A percentile compares a stretch with the other conserved stretches of the same genome.
phyloP scores from a whole-genome alignment of 1,140 invertebrate genomes.

The Phymorhynchus buccinoides region DNA sequence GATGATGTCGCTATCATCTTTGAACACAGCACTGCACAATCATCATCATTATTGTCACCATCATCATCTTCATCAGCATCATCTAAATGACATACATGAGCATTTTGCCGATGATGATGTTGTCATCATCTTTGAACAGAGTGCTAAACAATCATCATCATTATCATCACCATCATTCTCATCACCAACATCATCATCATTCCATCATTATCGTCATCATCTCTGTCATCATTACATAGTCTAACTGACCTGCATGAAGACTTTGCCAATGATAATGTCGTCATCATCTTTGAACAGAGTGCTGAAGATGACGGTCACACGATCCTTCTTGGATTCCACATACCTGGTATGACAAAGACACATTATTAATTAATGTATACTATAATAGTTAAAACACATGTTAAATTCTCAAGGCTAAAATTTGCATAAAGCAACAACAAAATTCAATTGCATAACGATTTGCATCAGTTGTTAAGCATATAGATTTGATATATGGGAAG shows the following conservation, averaged over 20 bases:
- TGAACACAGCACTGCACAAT: slow-evolving; percentile 99
- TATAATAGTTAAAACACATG: too few species aligned
- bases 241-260: slow-evolving; percentile 86
- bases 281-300: slow-evolving; percentile 99
- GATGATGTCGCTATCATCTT: slow-evolving; percentile 97
- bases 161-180: too few species aligned
- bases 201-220: slow-evolving; percentile 97
- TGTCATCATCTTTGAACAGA: slow-evolving; percentile 98
- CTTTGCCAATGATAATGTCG: slow-evolving; percentile 98
- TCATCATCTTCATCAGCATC: slow-evolving; percentile 87
- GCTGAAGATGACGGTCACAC: slow-evolving; percentile 99
- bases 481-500: too few species aligned
- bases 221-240: slow-evolving; percentile 81
- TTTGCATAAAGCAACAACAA: too few species aligned
- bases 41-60: too few species aligned
- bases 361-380: too few species aligned
- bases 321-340: slow-evolving; percentile 96
- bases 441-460: too few species aligned
- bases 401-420: too few species aligned
- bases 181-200: too few species aligned
- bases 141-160: slow-evolving; percentile 99
- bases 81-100: slow-evolving; percentile 84
- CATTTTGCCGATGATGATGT: slow-evolving; percentile 97
- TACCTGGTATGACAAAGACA: slow-evolving; percentile 80
- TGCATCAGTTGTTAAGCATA: too few species aligned